Base-by-base conservation (phyloP, 2,113 vertebrate genomes). In the Albula glossodonta region DNA sequence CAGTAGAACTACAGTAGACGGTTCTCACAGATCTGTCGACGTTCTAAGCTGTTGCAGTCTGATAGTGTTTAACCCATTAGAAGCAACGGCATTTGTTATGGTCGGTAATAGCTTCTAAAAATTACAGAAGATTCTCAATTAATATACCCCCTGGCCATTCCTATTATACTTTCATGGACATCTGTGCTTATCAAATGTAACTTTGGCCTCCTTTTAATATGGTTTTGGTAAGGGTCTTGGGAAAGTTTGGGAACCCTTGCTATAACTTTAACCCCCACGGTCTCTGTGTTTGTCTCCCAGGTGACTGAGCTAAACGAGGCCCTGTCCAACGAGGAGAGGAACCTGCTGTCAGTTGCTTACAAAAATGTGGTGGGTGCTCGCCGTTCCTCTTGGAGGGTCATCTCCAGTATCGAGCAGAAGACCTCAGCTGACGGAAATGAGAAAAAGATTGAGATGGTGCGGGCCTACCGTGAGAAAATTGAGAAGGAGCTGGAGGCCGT, bases 371-470 rank as follows among this genome's bases (percentile, higher is more conserved):
- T 99, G 0, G 98, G 98, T 1, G 98, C 98, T 0, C 96, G 98
- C 48, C 97, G 98, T 80, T 99, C 98, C 2, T 99, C 98, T 66
- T 99, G 98, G 98, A 95, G 98, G 83, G 98, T 99, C 11, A 99
- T 99, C 89, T 99, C 98, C 90, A 99, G 98, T 95, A 99, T 99
- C 13, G 98, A 99, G 96, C 98, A 99, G 96, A 99, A 99, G 93
- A 99, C 98, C 13, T 99, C 98, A 0, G 97, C 98, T 0, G 98
- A 99, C 0, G 98, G 98, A 66, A 99, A 99, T 0, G 98, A 99
- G 94, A 99, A 99, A 95, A 99, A 99, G 95, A 99, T 99, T 0
- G 98, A 99, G 93, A 99, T 99, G 98, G 98, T 99, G 0, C 94
- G 98, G 0, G 98, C 98, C 85, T 99, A 99, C 93, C 96, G 98